Conservation (phyloP, 2,113 vertebrate species). For the human (Homo sapiens) region DNA sequence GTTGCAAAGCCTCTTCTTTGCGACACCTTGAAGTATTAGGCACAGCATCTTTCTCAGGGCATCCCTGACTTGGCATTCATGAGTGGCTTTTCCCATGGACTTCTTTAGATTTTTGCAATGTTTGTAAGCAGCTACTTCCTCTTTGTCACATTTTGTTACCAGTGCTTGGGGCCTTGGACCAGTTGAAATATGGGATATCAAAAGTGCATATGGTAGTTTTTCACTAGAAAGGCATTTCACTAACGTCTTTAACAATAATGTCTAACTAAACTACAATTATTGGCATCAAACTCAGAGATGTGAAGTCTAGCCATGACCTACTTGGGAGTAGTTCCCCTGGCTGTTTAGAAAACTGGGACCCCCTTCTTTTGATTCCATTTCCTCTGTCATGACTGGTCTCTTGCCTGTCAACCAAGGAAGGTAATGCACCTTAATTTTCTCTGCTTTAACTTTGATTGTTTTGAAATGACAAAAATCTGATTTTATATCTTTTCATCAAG, state of each 20-base stretch:
- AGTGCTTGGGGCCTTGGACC: not conserved
- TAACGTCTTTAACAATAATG: not conserved
- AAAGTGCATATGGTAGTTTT: not conserved
- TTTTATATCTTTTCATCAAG: not conserved
- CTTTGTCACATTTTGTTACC: not conserved
- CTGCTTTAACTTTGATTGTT: not conserved
- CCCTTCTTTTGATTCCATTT: not conserved
- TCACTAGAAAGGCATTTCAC: not conserved
- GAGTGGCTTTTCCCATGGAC: not conserved
- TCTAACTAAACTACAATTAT: not conserved
- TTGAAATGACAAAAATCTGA: slow-evolving; percentile 9
- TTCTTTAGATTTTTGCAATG: not conserved
- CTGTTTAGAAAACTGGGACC: not conserved
- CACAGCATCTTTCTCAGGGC: not conserved
- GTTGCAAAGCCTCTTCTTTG: not conserved
- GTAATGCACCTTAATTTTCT: not conserved
- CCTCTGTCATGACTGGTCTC: not conserved
- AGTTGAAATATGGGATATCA: not conserved
- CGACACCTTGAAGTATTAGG: not conserved
- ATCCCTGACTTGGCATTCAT: not conserved
- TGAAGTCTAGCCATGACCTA: not conserved
- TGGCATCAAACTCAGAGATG: not conserved
- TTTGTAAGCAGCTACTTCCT: not conserved
- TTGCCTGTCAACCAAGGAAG: not conserved
- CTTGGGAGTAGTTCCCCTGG: not conserved